Conservation (phyloP, 1,140 invertebrate genomes). For the Hylaeus anthracinus region DNA sequence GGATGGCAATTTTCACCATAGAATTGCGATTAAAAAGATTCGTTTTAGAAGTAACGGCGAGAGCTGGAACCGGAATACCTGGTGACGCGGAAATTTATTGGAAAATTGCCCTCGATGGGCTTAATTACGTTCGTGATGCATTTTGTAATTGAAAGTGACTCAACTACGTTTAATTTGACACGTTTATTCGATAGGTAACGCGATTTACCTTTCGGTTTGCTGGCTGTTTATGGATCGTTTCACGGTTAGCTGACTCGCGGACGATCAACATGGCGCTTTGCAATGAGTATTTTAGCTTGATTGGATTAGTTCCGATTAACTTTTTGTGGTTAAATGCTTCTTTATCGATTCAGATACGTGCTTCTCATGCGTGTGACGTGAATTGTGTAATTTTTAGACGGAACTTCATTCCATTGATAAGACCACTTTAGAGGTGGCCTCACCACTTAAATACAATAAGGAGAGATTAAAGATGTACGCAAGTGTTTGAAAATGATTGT, state of each 20-base stretch:
- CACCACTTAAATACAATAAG: no score
- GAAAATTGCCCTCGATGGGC: not conserved
- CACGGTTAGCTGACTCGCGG: not conserved
- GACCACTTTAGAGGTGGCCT: no score
- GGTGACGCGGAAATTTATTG: not conserved
- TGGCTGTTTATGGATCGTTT: slow-evolving; percentile 11
- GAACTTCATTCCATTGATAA: not conserved
- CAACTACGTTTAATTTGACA: not conserved
- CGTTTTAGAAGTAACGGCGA: no score
- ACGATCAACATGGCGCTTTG: not conserved
- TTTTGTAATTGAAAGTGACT: not conserved
- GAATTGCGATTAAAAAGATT: slow-evolving; percentile 18
- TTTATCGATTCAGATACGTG: no score
- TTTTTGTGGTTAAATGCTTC: not conserved
- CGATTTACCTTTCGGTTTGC: slow-evolving; percentile 18
- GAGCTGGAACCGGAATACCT: no score
- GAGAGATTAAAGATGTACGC: no score
- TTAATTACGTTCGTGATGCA: not conserved
- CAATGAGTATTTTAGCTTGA: not conserved
- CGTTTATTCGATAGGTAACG: slow-evolving; percentile 7
- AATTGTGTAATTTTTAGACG: no score
- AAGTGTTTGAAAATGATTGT: not conserved
- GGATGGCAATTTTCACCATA: slow-evolving; percentile 34
- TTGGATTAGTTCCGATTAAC: not conserved
- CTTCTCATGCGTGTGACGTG: no score